Conservation (phyloP, 2,888 invertebrate species). For the Silvanus unidentatus region DNA sequence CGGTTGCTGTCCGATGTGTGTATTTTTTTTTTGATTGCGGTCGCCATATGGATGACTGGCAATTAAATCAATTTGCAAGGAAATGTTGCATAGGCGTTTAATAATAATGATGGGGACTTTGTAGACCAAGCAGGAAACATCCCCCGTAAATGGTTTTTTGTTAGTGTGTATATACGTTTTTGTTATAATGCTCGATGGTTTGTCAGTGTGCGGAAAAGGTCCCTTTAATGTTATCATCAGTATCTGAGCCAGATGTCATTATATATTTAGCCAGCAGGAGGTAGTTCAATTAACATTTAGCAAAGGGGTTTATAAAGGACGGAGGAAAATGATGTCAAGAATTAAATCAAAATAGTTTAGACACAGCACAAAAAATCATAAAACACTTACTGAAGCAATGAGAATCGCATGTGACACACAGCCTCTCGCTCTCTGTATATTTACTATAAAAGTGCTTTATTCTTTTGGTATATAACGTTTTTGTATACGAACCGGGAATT, state of each 20-base stretch:
- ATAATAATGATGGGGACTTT: constrained; percentile 3
- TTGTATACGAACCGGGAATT: too few relatives aligned
- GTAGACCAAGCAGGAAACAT: too few relatives aligned
- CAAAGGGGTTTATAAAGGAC: constrained; percentile 14
- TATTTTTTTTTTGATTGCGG: too few relatives aligned
- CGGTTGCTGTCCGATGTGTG: too few relatives aligned
- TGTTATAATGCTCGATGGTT: not conserved
- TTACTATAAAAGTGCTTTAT: too few relatives aligned
- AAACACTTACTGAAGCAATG: too few relatives aligned
- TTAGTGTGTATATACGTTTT: constrained; percentile 11
- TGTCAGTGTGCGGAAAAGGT: constrained; percentile 10
- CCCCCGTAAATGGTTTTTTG: not conserved
- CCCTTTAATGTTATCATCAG: constrained; percentile 27
- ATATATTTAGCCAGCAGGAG: constrained; percentile 22
- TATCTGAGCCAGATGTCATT: constrained; percentile 29
- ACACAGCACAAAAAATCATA: too few relatives aligned
- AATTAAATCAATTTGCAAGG: constrained; percentile 30
- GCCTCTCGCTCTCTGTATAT: too few relatives aligned
- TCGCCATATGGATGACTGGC: constrained; percentile 20
- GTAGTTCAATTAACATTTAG: constrained; percentile 14
- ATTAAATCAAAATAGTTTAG: constrained; percentile 11
- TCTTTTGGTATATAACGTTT: too few relatives aligned
- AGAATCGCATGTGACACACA: too few relatives aligned
- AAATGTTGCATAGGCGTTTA: constrained; percentile 16
- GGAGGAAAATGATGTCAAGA: constrained; percentile 8